Evolutionary conservation across 92 coral and sea anemone genomes (phyloP).

Genomic region (Virgularia gustaviana): DNA sequence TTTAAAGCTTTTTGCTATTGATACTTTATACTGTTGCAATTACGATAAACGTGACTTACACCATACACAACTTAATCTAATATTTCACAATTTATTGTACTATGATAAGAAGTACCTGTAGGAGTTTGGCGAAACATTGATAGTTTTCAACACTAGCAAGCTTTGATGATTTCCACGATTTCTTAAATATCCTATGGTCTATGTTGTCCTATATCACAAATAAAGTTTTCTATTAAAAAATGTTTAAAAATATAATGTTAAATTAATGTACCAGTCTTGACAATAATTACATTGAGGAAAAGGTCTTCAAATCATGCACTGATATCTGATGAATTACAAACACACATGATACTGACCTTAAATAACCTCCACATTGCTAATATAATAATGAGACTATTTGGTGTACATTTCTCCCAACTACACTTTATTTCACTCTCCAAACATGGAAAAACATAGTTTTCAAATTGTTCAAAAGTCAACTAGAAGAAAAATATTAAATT

Average conservation of each 20-base stretch:
- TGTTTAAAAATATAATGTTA: background rate
- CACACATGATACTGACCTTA: too few species aligned
- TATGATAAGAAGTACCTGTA: too few species aligned
- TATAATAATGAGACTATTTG: slow-evolving; percentile 65
- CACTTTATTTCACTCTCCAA: slow-evolving; percentile 57
- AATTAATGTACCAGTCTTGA: too few species aligned
- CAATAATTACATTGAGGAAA: too few species aligned
- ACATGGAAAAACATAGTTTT: slow-evolving; percentile 61
- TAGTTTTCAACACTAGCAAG: slow-evolving; percentile 65
- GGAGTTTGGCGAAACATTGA: slow-evolving; percentile 49
- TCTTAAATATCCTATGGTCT: slow-evolving; percentile 63
- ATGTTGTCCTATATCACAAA: slow-evolving; percentile 57
- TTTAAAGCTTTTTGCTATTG: too few species aligned
- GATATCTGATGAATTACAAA: too few species aligned
- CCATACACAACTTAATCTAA: too few species aligned
- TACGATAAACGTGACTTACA: too few species aligned
- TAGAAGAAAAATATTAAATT: slow-evolving; percentile 16
- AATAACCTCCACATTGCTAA: slow-evolving; percentile 67
- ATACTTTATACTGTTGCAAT: too few species aligned
- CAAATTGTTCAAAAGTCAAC: slow-evolving; percentile 70
- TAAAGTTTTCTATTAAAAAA: background rate
- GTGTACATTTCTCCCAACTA: slow-evolving; percentile 77
- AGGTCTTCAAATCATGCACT: too few species aligned
- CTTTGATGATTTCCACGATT: slow-evolving; percentile 62
- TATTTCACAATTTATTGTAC: too few species aligned